A percentile compares a stretch with the other conserved stretches of the same genome.
Conservation (phyloP, 2,888 invertebrate species). For the Phorcus lineatus region DNA sequence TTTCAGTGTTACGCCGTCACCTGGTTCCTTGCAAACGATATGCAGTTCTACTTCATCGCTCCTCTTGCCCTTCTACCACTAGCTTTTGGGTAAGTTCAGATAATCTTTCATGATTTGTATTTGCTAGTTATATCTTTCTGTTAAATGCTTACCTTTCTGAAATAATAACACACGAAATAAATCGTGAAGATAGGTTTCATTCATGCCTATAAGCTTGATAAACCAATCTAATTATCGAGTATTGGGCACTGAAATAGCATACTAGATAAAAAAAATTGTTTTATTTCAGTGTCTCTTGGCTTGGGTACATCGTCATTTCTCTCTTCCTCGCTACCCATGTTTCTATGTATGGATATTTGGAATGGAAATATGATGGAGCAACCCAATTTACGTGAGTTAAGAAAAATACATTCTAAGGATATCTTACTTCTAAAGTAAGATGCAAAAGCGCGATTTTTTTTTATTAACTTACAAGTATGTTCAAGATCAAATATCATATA, state of each 20-base stretch:
- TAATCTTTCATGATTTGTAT: background rate
- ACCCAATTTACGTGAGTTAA: background rate
- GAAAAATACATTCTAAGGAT: background rate
- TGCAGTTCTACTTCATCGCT: constrained; percentile 39
- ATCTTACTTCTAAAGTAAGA: background rate
- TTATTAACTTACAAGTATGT: no score
- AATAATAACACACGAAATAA: no score
- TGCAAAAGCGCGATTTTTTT: background rate
- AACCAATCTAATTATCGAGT: no score
- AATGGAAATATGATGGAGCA: background rate
- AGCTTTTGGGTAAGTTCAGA: background rate
- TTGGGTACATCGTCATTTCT: background rate
- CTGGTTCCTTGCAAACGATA: constrained; percentile 44
- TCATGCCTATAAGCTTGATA: no score
- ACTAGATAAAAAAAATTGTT: background rate
- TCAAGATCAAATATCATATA: no score
- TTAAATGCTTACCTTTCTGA: no score
- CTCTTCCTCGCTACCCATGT: background rate
- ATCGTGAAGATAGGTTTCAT: no score
- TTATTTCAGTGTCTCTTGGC: background rate
- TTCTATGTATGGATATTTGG: background rate
- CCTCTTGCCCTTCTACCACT: constrained; percentile 29
- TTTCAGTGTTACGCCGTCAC: constrained; percentile 30
- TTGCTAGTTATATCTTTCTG: background rate
- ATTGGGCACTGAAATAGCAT: no score